phyloP scores from a whole-genome alignment of 2,797 vertebrate genomes.

The Sebastes oblongus region DNA sequence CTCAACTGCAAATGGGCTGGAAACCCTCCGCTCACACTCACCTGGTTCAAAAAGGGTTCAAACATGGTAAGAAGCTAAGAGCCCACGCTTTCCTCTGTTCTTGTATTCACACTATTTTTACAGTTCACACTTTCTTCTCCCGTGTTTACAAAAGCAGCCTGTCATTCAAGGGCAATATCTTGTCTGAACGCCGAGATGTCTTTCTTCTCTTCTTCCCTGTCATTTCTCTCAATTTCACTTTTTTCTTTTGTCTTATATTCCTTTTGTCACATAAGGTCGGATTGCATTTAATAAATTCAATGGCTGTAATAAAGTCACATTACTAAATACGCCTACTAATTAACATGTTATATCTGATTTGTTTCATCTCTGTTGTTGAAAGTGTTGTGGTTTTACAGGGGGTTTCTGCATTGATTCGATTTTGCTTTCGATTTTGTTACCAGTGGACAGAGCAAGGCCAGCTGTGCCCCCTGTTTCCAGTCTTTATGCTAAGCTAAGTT shows the following conservation, averaged over 20 bases:
- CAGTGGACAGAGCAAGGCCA: not conserved
- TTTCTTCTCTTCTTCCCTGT: not conserved
- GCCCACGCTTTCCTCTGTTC: conserved; percentile 5
- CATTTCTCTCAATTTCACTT: not conserved
- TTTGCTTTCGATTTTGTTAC: not conserved
- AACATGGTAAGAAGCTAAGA: conserved; percentile 88
- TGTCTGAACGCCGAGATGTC: not conserved
- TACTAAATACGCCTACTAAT: not conserved
- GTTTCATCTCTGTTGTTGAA: not conserved
- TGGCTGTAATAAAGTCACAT: not conserved
- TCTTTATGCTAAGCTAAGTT: too few relatives aligned
- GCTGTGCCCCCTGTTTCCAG: too few relatives aligned
- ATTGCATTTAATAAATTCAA: not conserved
- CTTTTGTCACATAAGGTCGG: not conserved
- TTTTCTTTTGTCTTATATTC: not conserved
- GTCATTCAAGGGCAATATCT: not conserved
- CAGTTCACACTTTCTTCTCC: not conserved
- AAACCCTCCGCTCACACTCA: conserved; percentile 94
- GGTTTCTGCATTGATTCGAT: not conserved
- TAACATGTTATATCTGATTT: not conserved
- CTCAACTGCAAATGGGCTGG: conserved; percentile 95
- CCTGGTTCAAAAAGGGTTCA: conserved; percentile 97
- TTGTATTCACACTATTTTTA: conserved; percentile 2
- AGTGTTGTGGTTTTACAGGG: not conserved
- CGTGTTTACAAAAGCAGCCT: conserved; percentile 16